Percentiles rank a stretch among this genome's conserved stretches.
Conservation (phyloP, 2,113 vertebrate species). For the Tetrao urogallus region DNA sequence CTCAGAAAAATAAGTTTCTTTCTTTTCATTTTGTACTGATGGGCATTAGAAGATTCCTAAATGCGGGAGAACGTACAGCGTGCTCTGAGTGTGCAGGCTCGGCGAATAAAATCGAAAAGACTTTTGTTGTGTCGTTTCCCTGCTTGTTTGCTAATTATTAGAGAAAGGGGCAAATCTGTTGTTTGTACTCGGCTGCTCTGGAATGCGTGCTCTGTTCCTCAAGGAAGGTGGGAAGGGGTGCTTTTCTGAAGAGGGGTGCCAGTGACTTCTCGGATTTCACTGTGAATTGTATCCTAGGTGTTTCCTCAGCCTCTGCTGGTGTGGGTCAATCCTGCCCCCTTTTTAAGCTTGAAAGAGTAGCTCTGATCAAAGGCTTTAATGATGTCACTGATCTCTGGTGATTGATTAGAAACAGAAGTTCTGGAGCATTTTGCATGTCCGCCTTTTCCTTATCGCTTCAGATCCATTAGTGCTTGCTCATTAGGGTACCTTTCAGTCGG, state of each 20-base stretch:
- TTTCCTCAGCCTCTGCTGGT: constrained; percentile 68
- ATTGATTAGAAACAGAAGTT: constrained; percentile 94
- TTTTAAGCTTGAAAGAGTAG: constrained; percentile 86
- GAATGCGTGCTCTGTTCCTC: constrained; percentile 66
- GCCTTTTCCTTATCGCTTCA: constrained; percentile 73
- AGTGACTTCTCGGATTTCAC: constrained; percentile 76
- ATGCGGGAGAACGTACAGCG: not conserved
- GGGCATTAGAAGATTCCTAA: not conserved
- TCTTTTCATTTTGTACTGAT: not conserved
- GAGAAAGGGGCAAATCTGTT: constrained; percentile 50
- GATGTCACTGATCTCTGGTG: constrained; percentile 92
- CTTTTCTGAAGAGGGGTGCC: constrained; percentile 58
- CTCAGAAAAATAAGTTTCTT: not conserved
- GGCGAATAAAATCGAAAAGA: constrained; percentile 14
- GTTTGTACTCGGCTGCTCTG: constrained; percentile 67
- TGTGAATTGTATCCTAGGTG: constrained; percentile 79
- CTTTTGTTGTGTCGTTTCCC: constrained; percentile 34
- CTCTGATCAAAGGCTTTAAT: constrained; percentile 91
- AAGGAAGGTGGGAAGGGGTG: constrained; percentile 59
- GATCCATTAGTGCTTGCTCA: constrained; percentile 68
- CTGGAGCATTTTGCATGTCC: constrained; percentile 75
- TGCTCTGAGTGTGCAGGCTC: accelerated
- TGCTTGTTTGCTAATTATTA: constrained; percentile 30
- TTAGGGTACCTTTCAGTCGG: constrained; percentile 25
- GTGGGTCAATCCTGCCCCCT: constrained; percentile 74